Evolutionary conservation across 2,888 invertebrate genomes (phyloP).

Genomic region (Dryococelus australis): DNA sequence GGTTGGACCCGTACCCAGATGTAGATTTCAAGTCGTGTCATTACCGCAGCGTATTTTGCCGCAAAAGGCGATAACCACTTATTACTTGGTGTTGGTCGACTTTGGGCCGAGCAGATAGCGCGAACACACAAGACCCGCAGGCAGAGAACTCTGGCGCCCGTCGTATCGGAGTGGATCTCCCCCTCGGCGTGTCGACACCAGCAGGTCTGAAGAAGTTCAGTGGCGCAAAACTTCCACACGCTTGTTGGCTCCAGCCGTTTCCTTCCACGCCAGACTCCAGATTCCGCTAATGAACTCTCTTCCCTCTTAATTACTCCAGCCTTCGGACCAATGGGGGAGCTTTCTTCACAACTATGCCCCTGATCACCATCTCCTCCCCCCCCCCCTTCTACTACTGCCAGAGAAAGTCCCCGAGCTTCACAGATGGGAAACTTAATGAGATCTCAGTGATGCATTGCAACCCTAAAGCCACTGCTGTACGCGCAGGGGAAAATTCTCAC

Average conservation of each 20-base stretch:
- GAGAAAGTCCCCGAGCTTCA: background rate
- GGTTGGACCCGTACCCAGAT: too few species aligned
- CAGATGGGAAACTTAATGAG: background rate
- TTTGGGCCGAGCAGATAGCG: background rate
- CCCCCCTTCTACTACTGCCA: background rate
- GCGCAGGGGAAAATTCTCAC: background rate
- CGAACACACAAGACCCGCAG: too few species aligned
- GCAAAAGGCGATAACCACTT: too few species aligned
- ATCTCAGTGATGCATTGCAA: background rate
- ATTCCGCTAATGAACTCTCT: slow-evolving; percentile 16
- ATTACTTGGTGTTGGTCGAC: background rate
- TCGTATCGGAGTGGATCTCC: background rate
- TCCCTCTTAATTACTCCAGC: slow-evolving; percentile 9
- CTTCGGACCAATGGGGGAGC: background rate
- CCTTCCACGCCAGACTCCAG: background rate
- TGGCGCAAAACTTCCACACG: background rate
- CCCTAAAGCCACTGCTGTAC: background rate
- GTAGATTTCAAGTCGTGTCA: too few species aligned
- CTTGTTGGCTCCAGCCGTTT: background rate
- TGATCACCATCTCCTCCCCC: background rate
- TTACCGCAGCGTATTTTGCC: too few species aligned
- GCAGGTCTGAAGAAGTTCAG: background rate
- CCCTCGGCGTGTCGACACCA: background rate
- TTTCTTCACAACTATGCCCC: slow-evolving; percentile 8
- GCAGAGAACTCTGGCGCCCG: background rate